Evolutionary conservation across 2,888 invertebrate species (phyloP), one percentile per base, ranked within the genome.

Genomic region (Diploptera punctata): DNA sequence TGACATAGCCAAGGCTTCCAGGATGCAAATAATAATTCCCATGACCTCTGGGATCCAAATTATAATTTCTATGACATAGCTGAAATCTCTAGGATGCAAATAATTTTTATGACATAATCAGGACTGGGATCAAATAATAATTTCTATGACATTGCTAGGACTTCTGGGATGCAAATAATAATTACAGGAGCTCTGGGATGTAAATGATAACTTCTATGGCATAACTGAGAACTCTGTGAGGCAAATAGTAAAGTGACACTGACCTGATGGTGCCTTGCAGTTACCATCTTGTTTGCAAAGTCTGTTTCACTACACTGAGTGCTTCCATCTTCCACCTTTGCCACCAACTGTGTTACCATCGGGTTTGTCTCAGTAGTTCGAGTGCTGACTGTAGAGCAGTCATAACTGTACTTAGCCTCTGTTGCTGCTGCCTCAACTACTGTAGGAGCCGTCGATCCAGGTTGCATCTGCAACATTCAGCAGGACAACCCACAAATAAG

Each of bases 401-500:
- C 73, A 47, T 75, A 75, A 19, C 69, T 72, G 70, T 73, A 75
- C 9, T 74, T 57, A 18, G 75, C 73, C 54, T 73, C 75, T 19
- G 70, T 67, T 18, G 74, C 47, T 13, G 83, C 81, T 19, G 83
- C 81, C 76, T 83, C 83, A 2, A 83, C 82, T n/a, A 83, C 82
- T 24, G 83, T 81, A 21, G 82, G 79, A n/a, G 77, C 65, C 13
- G 74, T 33, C 9, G 67, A n/a, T 13, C 71, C 68, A 18, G 75
- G 65, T 68, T 71, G 73, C 68, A 73, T 74, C 70, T 74, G 57
- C n/a, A 31, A 33, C 61, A 57, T 21, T 57, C 57, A 19, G 57
- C 3, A 57, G 19, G n/a, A n/a, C n/a, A n/a, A n/a, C n/a, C n/a
- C n/a, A n/a, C n/a, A n/a, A n/a, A n/a, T n/a, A n/a, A n/a, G n/a